phyloP scores from a whole-genome alignment of 2,888 invertebrate genomes.

The Cheilosia scutellata region DNA sequence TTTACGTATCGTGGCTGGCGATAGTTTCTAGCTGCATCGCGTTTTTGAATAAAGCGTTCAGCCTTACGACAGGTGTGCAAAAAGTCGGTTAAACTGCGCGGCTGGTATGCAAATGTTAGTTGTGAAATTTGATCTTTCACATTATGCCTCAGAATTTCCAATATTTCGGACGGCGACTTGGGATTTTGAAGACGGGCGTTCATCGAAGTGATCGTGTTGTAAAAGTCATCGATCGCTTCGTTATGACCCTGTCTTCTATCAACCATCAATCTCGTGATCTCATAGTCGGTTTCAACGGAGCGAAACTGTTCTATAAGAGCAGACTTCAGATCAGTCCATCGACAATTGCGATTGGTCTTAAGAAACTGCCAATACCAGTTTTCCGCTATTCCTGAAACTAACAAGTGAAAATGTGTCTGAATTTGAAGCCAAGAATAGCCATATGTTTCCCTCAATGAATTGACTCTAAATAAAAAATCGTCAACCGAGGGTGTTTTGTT shows the following conservation, averaged over 20 bases:
- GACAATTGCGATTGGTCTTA: background rate
- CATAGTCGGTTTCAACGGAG: conserved; percentile 3
- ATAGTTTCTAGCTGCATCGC: background rate
- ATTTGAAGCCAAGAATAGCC: too few relatives aligned
- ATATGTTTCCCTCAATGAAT: too few relatives aligned
- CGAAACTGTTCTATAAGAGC: conserved; percentile 8
- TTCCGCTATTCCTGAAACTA: background rate
- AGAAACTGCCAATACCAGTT: background rate
- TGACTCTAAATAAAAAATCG: too few relatives aligned
- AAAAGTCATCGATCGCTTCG: conserved; percentile 9
- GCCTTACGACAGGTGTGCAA: background rate
- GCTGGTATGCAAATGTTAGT: background rate
- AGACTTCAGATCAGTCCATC: background rate
- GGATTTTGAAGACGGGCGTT: background rate
- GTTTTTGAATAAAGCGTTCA: background rate
- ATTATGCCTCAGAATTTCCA: background rate
- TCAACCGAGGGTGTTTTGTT: background rate
- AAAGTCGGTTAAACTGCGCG: background rate
- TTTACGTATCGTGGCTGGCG: conserved; percentile 1
- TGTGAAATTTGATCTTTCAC: background rate
- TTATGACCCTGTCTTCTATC: background rate
- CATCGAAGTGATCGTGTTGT: background rate
- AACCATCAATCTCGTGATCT: background rate
- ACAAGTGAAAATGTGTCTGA: background rate
- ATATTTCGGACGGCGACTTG: background rate